Evolutionary conservation across 2,888 invertebrate genomes (phyloP).

Genomic region (Keiferia lycopersicella): DNA sequence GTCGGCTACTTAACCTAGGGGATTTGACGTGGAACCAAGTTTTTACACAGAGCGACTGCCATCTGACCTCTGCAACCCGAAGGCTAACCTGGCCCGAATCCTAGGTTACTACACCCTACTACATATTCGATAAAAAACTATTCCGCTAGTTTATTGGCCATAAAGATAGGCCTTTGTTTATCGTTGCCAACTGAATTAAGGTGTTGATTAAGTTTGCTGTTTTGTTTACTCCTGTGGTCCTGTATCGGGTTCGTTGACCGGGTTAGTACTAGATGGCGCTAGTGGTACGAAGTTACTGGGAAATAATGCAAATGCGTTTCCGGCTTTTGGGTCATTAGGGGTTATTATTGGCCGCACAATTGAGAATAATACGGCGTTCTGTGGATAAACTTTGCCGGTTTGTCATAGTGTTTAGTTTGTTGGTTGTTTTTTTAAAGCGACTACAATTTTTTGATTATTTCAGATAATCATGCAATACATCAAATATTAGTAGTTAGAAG

Average conservation of each 20-base stretch:
- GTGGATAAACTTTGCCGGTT: not conserved
- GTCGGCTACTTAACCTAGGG: no score
- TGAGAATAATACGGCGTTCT: not conserved
- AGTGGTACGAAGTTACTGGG: conserved; percentile 4
- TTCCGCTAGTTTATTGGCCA: conserved; percentile 50
- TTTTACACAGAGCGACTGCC: no score
- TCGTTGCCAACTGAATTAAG: conserved; percentile 37
- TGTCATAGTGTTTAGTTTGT: not conserved
- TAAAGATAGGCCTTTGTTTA: conserved; percentile 59
- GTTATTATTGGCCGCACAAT: conserved; percentile 6
- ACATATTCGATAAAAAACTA: conserved; percentile 30
- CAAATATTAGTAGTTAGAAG: no score
- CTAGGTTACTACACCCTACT: no score
- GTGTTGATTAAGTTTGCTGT: conserved; percentile 33
- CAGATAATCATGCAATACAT: no score
- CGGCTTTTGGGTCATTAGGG: conserved; percentile 1
- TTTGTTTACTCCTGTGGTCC: conserved; percentile 25
- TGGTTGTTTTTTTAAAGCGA: not conserved
- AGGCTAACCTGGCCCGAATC: no score
- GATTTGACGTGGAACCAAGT: no score
- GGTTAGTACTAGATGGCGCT: conserved; percentile 10
- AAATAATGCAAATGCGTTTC: conserved; percentile 20
- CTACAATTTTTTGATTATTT: not conserved
- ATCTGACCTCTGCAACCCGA: no score
- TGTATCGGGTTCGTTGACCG: conserved; percentile 4